These are phyloP conservation scores for Pammene fasciana DNA, from an alignment of 2,888 invertebrate species.

Conservation along the genomic window DNA sequence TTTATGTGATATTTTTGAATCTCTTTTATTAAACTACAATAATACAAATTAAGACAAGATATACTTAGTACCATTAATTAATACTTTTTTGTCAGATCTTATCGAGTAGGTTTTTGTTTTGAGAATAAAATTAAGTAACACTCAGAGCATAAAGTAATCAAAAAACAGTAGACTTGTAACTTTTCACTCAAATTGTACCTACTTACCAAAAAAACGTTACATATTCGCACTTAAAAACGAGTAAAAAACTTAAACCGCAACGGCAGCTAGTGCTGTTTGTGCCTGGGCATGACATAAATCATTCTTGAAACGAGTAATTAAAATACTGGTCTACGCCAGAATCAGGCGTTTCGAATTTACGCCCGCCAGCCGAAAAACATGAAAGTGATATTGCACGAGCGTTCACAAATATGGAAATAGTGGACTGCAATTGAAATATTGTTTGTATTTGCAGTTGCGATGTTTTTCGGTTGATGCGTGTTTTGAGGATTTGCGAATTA, in stretches of 20 bases:
- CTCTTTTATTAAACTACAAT: background rate
- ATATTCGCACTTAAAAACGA: constrained; percentile 49
- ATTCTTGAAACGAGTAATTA: constrained; percentile 82
- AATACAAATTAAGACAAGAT: too few relatives aligned
- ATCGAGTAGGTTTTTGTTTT: too few relatives aligned
- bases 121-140: too few relatives aligned
- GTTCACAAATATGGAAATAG: constrained; percentile 56
- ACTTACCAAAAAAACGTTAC: constrained; percentile 16
- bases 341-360: constrained; percentile 76
- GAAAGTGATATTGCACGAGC: constrained; percentile 58
- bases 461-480: constrained; percentile 37
- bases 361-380: constrained; percentile 57
- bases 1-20: background rate
- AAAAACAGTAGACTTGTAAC: background rate
- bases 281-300: constrained; percentile 73
- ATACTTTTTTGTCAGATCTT: too few relatives aligned
- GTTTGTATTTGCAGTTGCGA: constrained; percentile 43
- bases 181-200: background rate
- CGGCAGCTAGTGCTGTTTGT: constrained; percentile 61
- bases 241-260: constrained; percentile 55
- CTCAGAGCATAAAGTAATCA: background rate
- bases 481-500: constrained; percentile 41
- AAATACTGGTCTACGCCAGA: constrained; percentile 78
- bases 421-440: constrained; percentile 49
- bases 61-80: too few relatives aligned